Evolutionary conservation across 2,888 invertebrate species (phyloP).

Genomic region (Tinea pellionella): DNA sequence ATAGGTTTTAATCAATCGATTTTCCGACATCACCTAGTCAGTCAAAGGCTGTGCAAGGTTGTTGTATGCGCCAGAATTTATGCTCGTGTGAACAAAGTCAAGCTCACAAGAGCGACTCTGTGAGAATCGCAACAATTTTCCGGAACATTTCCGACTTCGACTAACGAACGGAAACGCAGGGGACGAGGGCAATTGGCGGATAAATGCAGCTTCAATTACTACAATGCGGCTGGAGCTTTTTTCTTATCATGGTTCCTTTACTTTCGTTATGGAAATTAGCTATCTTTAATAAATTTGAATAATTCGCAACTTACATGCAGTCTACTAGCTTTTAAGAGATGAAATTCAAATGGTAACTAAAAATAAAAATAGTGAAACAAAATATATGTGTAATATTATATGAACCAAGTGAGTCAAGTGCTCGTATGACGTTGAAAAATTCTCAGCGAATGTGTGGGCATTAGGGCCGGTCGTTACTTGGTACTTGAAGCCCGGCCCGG

Average conservation of each 20-base stretch:
- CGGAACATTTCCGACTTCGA: conserved; percentile 54
- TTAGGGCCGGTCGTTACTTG: conserved; percentile 46
- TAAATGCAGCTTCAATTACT: conserved; percentile 62
- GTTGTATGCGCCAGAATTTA: conserved; percentile 10
- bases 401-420: neutral
- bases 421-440: conserved; percentile 35
- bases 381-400: neutral
- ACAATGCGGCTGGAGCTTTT: conserved; percentile 54
- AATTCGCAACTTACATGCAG: neutral
- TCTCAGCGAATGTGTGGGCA: conserved; percentile 39
- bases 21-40: neutral
- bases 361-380: neutral
- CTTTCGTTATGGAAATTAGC: conserved; percentile 26
- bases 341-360: neutral
- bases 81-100: conserved; percentile 13
- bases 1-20: conserved; percentile 3
- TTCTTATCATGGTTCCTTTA: conserved; percentile 42
- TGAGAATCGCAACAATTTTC: conserved; percentile 59
- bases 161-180: conserved; percentile 63
- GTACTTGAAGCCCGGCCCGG: conserved; percentile 24
- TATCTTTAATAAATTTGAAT: neutral
- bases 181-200: conserved; percentile 59
- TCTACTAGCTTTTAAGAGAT: neutral
- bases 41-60: conserved; percentile 1
- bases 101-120: conserved; percentile 29